A percentile compares a stretch with the other conserved stretches of the same genome.
These are phyloP conservation scores for Plecotus auritus DNA, from an alignment of 2,113 vertebrate species.

Conservation along the genomic window DNA sequence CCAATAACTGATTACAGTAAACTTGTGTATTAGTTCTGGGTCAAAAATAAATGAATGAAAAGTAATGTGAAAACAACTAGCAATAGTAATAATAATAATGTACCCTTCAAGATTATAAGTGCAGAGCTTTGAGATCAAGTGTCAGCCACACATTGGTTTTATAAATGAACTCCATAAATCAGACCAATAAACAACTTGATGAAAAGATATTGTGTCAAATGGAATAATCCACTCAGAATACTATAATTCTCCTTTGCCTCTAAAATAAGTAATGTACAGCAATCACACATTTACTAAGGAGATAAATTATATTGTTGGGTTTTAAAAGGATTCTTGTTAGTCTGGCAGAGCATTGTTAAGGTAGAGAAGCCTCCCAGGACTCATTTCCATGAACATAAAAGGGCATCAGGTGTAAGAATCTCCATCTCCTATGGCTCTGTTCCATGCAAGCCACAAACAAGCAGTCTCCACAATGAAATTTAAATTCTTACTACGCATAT, in stretches of 20 bases:
- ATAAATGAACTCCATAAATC: conserved; percentile 5
- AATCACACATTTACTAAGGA: not conserved
- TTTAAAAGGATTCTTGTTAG: conserved; percentile 25
- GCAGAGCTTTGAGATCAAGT: not conserved
- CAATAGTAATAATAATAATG: not conserved
- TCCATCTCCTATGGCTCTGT: not conserved
- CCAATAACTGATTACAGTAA: not conserved
- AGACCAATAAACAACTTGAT: not conserved
- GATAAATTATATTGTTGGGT: not conserved
- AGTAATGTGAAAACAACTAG: not conserved
- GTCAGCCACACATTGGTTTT: not conserved
- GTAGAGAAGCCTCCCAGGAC: not conserved
- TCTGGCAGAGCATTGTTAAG: not conserved
- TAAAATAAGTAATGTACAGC: not conserved
- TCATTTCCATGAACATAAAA: conserved; percentile 19
- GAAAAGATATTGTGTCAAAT: not conserved
- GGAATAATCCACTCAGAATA: not conserved
- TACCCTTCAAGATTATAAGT: not conserved
- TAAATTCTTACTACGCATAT: not conserved
- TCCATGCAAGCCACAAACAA: not conserved
- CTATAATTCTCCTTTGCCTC: not conserved
- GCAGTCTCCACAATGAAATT: not conserved
- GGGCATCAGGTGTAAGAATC: not conserved
- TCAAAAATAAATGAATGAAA: conserved; percentile 9
- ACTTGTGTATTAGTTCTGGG: not conserved